Evolutionary conservation across 2,113 vertebrate species (phyloP).

Genomic region (Trogon surrucura): DNA sequence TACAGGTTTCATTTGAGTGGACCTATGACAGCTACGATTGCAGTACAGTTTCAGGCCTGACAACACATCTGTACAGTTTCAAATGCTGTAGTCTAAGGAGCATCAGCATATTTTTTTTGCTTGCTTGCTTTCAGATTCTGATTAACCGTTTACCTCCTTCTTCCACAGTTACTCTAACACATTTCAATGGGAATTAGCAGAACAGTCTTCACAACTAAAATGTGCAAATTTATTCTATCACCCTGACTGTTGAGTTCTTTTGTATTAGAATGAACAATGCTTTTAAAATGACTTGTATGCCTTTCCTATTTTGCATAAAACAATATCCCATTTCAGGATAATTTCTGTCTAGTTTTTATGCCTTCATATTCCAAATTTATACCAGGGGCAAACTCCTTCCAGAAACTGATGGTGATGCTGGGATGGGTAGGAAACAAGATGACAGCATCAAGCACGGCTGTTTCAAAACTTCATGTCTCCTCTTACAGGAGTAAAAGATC

Average conservation of each 20-base stretch:
- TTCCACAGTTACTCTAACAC: not conserved
- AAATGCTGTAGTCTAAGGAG: not conserved
- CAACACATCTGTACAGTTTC: constrained; percentile 26
- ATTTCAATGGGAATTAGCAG: not conserved
- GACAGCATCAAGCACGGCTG: accelerated
- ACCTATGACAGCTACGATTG: constrained; percentile 47
- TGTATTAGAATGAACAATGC: accelerated
- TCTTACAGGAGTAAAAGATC: accelerated
- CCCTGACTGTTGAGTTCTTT: not conserved
- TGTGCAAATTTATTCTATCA: not conserved
- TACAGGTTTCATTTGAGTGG: constrained; percentile 58
- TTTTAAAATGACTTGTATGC: not conserved
- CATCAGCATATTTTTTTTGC: not conserved
- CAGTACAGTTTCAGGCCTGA: constrained; percentile 28
- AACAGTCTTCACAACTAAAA: not conserved
- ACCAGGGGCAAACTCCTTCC: not conserved
- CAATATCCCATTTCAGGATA: not conserved
- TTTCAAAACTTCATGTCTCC: not conserved
- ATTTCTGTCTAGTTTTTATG: not conserved
- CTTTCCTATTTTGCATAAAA: not conserved
- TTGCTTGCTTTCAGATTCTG: not conserved
- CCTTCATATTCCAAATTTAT: not conserved
- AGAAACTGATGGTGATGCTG: not conserved
- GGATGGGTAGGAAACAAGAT: not conserved
- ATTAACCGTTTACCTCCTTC: not conserved